These are phyloP conservation scores for Chionodraco myersi DNA, from an alignment of 2,113 vertebrate species.

Conservation along the genomic window DNA sequence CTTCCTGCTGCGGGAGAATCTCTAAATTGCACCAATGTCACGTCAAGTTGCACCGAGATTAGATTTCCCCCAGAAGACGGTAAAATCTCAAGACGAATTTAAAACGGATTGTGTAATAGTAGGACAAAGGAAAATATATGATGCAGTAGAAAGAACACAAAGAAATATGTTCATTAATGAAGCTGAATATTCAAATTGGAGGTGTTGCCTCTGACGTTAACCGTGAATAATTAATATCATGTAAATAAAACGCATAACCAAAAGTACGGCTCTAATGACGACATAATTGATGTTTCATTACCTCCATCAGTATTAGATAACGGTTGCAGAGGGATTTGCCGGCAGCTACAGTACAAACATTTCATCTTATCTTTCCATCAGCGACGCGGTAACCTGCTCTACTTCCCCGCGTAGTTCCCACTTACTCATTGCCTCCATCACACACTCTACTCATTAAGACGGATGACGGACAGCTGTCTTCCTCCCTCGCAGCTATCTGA, in stretches of 20 bases:
- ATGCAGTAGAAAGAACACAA: not conserved
- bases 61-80: constrained; percentile 48
- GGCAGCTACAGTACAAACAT: not conserved
- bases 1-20: constrained; percentile 54
- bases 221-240: too few species aligned
- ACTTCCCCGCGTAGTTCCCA: constrained; percentile 49
- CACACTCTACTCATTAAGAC: constrained; percentile 75
- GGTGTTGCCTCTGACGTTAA: too few species aligned
- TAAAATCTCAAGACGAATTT: constrained; percentile 55
- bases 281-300: constrained; percentile 20
- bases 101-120: constrained; percentile 53
- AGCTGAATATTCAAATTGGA: not conserved
- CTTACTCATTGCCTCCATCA: constrained; percentile 68
- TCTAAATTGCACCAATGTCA: constrained; percentile 57
- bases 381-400: constrained; percentile 28
- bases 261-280: not conserved
- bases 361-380: constrained; percentile 32
- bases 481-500: constrained; percentile 76
- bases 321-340: constrained; percentile 16
- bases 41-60: constrained; percentile 52
- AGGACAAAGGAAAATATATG: constrained; percentile 19
- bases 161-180: constrained; percentile 11
- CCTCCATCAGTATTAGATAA: constrained; percentile 13
- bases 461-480: constrained; percentile 78
- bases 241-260: not conserved